Percentiles rank a stretch among this genome's conserved stretches.
Conservation (phyloP, 1,140 invertebrate species). For the Panagrolaimus sp. region DNA sequence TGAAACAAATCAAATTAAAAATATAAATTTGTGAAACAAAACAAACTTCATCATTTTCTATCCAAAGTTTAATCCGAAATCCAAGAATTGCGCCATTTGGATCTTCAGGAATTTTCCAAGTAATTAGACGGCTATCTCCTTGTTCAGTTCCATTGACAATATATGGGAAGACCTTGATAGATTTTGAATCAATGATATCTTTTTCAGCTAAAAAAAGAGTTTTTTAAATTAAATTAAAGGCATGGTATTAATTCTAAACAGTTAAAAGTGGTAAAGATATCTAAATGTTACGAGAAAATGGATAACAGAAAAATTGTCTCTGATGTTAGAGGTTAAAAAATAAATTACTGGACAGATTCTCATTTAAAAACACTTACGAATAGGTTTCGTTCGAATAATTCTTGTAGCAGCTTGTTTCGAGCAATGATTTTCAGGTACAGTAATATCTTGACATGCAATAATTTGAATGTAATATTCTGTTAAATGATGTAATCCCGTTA, state of each 20-base stretch:
- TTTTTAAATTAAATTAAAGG: neutral
- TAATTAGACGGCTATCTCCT: slow-evolving; percentile 15
- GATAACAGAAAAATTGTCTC: too few species aligned
- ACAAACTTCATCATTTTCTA: too few species aligned
- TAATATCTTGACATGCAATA: slow-evolving; percentile 45
- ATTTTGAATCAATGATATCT: slow-evolving; percentile 36
- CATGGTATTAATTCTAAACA: too few species aligned
- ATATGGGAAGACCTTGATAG: slow-evolving; percentile 33
- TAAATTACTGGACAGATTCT: too few species aligned
- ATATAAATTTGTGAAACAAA: too few species aligned
- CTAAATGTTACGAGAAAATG: too few species aligned
- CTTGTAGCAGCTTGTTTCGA: neutral
- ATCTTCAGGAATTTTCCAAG: slow-evolving; percentile 39
- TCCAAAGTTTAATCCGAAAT: slow-evolving; percentile 21
- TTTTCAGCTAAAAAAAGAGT: slow-evolving; percentile 32
- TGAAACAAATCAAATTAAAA: too few species aligned
- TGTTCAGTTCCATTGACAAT: neutral
- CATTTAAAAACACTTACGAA: neutral
- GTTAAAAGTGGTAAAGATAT: too few species aligned
- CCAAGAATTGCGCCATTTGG: slow-evolving; percentile 48
- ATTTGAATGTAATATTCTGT: slow-evolving; percentile 60
- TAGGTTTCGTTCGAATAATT: slow-evolving; percentile 10
- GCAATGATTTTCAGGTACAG: slow-evolving; percentile 19
- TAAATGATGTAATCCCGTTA: slow-evolving; percentile 61
- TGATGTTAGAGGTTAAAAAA: too few species aligned